phyloP scores from a whole-genome alignment of 2,113 vertebrate genomes.

The Montifringilla adamsi region DNA sequence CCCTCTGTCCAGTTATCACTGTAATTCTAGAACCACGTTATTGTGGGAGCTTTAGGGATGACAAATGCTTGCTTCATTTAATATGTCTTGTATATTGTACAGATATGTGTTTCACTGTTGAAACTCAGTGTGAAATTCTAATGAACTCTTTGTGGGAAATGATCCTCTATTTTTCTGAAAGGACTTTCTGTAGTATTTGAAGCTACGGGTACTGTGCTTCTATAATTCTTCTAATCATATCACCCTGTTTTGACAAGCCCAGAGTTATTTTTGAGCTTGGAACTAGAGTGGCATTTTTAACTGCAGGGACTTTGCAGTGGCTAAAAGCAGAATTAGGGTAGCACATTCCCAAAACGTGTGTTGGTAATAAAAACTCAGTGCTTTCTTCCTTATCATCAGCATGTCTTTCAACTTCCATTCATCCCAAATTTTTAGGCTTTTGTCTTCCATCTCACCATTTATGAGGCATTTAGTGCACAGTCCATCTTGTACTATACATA shows the following conservation, averaged over 20 bases:
- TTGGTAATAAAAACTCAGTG: background rate
- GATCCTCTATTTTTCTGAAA: background rate
- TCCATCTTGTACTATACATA: background rate
- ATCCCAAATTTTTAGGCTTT: background rate
- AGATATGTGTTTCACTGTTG: background rate
- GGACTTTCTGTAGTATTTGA: background rate
- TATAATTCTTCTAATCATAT: background rate
- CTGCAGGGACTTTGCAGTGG: background rate
- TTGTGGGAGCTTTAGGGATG: background rate
- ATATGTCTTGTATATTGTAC: background rate
- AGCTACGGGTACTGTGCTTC: background rate
- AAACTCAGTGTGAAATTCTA: background rate
- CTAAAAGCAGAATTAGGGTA: background rate
- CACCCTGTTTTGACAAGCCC: background rate
- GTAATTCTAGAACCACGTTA: background rate
- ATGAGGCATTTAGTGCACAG: background rate
- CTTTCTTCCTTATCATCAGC: background rate
- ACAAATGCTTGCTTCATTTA: background rate
- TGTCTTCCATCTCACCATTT: background rate
- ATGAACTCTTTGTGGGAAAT: background rate
- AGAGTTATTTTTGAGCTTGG: background rate
- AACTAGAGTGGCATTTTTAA: background rate
- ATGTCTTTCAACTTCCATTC: background rate
- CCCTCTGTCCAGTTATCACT: background rate
- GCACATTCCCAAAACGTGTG: fast-evolving